These are phyloP conservation scores for Eupithecia exiguata DNA, from an alignment of 2,888 invertebrate genomes.

Conservation along the genomic window DNA sequence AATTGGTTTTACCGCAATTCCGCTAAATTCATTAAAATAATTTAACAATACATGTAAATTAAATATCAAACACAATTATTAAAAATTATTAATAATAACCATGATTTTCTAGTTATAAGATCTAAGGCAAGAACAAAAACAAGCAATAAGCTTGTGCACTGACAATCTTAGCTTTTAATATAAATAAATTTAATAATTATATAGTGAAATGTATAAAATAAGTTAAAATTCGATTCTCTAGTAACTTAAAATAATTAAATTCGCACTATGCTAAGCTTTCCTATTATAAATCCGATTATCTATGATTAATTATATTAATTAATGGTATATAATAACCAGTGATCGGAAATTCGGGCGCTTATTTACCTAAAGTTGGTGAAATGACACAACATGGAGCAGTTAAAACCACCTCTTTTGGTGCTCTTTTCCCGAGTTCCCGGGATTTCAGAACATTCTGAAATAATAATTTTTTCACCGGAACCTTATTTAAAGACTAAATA, in stretches of 20 bases:
- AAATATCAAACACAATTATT: conserved; percentile 27
- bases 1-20: conserved; percentile 71
- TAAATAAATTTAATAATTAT: background rate
- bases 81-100: background rate
- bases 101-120: background rate
- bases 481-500: too few relatives aligned
- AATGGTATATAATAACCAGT: too few relatives aligned
- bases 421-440: too few relatives aligned
- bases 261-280: conserved; percentile 54
- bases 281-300: conserved; percentile 52
- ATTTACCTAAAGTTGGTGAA: too few relatives aligned
- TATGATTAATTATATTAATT: conserved; percentile 50
- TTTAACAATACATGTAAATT: conserved; percentile 17
- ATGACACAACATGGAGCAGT: too few relatives aligned
- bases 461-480: too few relatives aligned
- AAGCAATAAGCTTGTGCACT: background rate
- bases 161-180: background rate
- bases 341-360: too few relatives aligned
- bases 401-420: too few relatives aligned
- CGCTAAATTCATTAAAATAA: conserved; percentile 53
- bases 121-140: background rate
- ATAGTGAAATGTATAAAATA: background rate
- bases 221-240: background rate
- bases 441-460: too few relatives aligned
- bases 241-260: conserved; percentile 22